Evolutionary conservation across 2,797 vertebrate genomes (phyloP), one percentile per base, ranked within the genome.

Genomic region (Sebastolobus altivelis): DNA sequence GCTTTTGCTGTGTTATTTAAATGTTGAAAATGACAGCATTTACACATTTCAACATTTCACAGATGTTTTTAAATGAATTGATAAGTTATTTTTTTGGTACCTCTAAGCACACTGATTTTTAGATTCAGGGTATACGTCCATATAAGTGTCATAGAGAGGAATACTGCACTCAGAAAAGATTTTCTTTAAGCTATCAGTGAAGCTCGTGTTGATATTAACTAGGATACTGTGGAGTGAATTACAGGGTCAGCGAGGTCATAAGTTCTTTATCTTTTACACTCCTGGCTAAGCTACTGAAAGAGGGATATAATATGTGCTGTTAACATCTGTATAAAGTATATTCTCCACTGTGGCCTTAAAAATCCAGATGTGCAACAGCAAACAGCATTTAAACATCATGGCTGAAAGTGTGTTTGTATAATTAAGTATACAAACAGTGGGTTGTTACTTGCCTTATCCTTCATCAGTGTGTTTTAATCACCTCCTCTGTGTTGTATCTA

Each of bases 1-100:
- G 46, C 37, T 59, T 70, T 60, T 59, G 46, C 63, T 68, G 58
- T 8, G 35, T 73, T 77, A 70, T 80, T 80, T 71, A 83, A 72
- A 33, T 16, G 52, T 25, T 62, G 14, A 72, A 46, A 22, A 20
- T 65, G 33, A 27, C 22, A 13, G 37, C n/a, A 27, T 79, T 74
- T 35, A 31, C 2, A 43, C 1, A 37, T 61, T 63, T 22, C 25
- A 60, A 54, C 18, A 31, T 27, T 14, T 73, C 46, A 3, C 27
- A 4, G 22, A n/a, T 59, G 25, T 58, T 79, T 83, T 87, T 75
- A 71, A 83, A 77, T 31, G 0, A 76, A 60, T 29, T 27, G 49
- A n/a, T n/a, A 54, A 81, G 35, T 49, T 65, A 72, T 65, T 72
- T 37, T 49, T 14, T 80, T 8, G 20, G 27, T 61, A 58, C 29